A percentile compares a stretch with the other conserved stretches of the same genome.
Evolutionary conservation across 2,888 invertebrate species (phyloP).

Genomic region (Exocentrus adspersus): DNA sequence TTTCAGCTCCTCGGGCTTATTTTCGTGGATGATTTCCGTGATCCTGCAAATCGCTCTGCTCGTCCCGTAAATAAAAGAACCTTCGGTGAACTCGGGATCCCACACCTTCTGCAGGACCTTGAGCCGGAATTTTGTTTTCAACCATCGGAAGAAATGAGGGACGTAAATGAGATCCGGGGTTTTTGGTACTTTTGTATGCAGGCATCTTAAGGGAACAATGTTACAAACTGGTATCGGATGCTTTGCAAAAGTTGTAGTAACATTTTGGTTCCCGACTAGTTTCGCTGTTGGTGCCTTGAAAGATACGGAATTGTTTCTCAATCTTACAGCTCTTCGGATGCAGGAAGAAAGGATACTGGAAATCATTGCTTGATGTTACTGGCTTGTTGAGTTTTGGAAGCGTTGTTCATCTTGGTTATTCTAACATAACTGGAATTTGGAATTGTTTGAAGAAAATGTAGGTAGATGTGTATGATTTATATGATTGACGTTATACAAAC

Average conservation of each 20-base stretch:
- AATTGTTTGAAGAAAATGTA: neutral
- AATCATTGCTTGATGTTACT: conserved; percentile 31
- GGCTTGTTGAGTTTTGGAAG: conserved; percentile 6
- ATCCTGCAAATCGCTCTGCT: conserved; percentile 59
- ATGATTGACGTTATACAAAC: neutral
- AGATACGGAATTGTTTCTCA: neutral
- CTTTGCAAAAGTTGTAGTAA: too few species aligned
- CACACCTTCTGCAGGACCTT: conserved; percentile 58
- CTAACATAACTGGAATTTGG: conserved; percentile 11
- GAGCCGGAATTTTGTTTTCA: conserved; percentile 59
- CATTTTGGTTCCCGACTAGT: too few species aligned
- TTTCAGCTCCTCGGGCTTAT: conserved; percentile 54
- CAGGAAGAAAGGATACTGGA: conserved; percentile 12
- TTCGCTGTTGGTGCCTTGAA: neutral
- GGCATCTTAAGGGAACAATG: neutral
- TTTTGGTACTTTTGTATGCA: conserved; percentile 47
- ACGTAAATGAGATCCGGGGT: conserved; percentile 61
- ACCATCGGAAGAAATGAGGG: conserved; percentile 60
- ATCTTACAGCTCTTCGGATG: conserved; percentile 16
- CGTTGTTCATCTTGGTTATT: conserved; percentile 4
- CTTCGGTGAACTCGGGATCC: conserved; percentile 63
- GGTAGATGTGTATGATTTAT: neutral
- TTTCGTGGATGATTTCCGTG: conserved; percentile 59
- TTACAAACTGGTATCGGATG: neutral
- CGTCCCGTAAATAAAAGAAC: conserved; percentile 61